Base-by-base conservation (phyloP, 1,140 invertebrate species). In the Chlorops oryzae region DNA sequence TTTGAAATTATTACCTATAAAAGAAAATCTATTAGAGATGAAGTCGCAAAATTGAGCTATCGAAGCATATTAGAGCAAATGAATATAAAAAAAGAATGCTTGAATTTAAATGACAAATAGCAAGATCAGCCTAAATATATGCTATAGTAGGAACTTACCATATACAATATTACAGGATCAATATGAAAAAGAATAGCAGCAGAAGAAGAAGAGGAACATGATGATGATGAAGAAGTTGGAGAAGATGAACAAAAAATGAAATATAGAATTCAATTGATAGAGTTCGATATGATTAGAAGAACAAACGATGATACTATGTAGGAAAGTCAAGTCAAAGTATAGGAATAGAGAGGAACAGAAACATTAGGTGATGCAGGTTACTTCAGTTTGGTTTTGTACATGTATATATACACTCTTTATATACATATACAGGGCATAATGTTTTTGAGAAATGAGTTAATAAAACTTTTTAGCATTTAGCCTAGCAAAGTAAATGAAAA, bases 401-500 rank as follows among this genome's bases (percentile, higher is more conserved):
- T n/a, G n/a, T n/a, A n/a, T n/a, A n/a, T n/a, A n/a, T n/a, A 47
- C 25, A 47, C 22, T 47, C 25, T 34, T 47, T 47, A 34, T 39
- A 39, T 20, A 38, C 37, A 47, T 38, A 20, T 47, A 47, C 27
- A 38, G 21, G 3, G 3, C 13, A 41, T 10, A 28, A 44, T 44
- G 43, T 45, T 45, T 34, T 45, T 45, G 35, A 45, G 43, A 27
- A 32, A 32, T 32, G 35, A 20, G 21, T 27, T 27, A 45, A 32
- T 45, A 45, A 45, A 45, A 45, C 43, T 45, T 45, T 45, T 45
- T 45, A 45, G 43, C 43, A 45, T 45, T 45, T 45, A 34, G 35
- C 27, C 43, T 45, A 23, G 17, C 7, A 52, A 60, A 53, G 42
- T 42, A 47, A 61, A 54, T 51, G 59, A 61, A 60, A 59, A 51